Base-by-base conservation (phyloP, 2,888 invertebrate species). In the Caenorhabditis zanzibari region DNA sequence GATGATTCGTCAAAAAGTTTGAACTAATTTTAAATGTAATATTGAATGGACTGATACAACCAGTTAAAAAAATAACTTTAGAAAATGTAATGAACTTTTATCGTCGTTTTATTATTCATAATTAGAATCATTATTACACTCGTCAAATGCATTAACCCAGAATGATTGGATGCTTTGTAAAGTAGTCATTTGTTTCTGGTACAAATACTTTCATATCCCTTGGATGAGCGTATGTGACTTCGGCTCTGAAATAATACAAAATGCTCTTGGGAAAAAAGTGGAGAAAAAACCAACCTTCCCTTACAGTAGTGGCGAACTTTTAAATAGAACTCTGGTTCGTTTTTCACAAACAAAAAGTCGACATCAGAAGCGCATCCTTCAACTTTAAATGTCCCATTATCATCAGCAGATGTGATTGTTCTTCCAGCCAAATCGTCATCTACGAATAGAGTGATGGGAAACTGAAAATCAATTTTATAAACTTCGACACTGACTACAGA, bases 271-370 rank as follows among this genome's bases (percentile, higher is more conserved):
- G 32, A 32, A 32, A 32, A 32, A 2, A 14, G 0, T 56, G 26
- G 32, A 32, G 32, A 32, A 10, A 10, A 12, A 44, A 81, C 84
- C 86, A 75, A 71, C 89, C 81, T 58, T 59, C 80, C 74, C 61
- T 85, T 87, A 72, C 90, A 90, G 10, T 84, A 75, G 72, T 91
- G 91, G 3, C 79, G 82, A 58, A 91, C 75, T 64, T 85, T 82
- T 47, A 91, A 61, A 73, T 90, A 91, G 63, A 90, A 88, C 61
- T 91, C 91, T 2, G 90, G 90, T 16, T 83, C 73, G 68, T 90
- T 90, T 26, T 79, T 83, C 58, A 87, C 58, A 26, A 87, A 80
- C 12, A 90, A 56, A 79, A 89, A 88, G 63, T 89, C 89, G 24
- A 85, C 76, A 44, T 90, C 90, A 28, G 87, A 86, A 1, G 90